A percentile compares a stretch with the other conserved stretches of the same genome.
Evolutionary conservation across 1,140 invertebrate genomes (phyloP).

Genomic region (Cydia amplana): DNA sequence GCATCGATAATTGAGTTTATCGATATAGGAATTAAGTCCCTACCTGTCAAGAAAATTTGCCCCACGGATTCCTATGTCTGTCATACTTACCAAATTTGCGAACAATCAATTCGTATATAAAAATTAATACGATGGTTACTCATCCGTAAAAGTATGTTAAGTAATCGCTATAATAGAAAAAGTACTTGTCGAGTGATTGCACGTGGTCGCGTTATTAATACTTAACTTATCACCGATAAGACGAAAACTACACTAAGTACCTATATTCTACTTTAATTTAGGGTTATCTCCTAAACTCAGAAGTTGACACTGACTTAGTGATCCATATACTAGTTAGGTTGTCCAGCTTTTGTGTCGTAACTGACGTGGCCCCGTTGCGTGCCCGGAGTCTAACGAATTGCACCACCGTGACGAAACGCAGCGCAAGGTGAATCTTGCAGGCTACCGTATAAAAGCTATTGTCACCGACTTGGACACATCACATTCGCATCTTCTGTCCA

Average conservation of each 20-base stretch:
- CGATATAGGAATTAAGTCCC: too few relatives aligned
- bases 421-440: conserved; percentile 73
- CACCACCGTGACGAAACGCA: conserved; percentile 66
- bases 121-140: too few relatives aligned
- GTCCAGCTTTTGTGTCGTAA: conserved; percentile 57
- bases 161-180: neutral
- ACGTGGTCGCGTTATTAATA: neutral
- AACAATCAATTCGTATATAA: too few relatives aligned
- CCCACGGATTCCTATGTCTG: too few relatives aligned
- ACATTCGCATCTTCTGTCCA: conserved; percentile 57
- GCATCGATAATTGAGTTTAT: too few relatives aligned
- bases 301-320: conserved; percentile 36
- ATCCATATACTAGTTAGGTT: conserved; percentile 51
- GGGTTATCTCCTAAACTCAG: neutral
- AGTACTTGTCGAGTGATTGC: too few relatives aligned
- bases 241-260: neutral
- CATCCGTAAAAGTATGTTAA: too few relatives aligned
- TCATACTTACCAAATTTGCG: too few relatives aligned
- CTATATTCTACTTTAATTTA: neutral
- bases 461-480: conserved; percentile 58
- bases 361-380: conserved; percentile 65
- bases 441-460: conserved; percentile 72
- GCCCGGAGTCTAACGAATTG: conserved; percentile 58
- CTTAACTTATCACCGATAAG: too few relatives aligned
- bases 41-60: too few relatives aligned